These are phyloP conservation scores for Xenops minutus DNA, from an alignment of 2,797 vertebrate species.

Conservation along the genomic window DNA sequence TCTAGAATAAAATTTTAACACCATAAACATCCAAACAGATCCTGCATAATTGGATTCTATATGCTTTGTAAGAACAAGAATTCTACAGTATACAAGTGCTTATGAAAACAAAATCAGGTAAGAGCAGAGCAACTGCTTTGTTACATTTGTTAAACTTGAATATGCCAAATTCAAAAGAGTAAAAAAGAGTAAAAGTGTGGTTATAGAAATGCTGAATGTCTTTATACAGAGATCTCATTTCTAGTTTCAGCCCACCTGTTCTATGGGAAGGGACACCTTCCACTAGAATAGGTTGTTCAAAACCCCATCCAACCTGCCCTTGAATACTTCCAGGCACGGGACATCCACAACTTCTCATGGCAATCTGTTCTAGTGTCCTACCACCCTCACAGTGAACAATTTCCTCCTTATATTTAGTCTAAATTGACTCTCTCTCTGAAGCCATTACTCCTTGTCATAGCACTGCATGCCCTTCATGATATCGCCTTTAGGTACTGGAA, in stretches of 20 bases:
- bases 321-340: not conserved
- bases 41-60: rapidly evolving
- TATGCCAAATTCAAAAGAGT: not conserved
- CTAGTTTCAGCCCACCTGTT: not conserved
- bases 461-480: not conserved
- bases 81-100: not conserved
- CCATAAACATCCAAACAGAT: not conserved
- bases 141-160: not conserved
- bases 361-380: not conserved
- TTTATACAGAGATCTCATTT: not conserved
- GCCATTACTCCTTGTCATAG: not conserved
- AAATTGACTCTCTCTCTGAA: not conserved
- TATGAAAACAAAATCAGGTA: not conserved
- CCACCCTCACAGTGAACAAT: not conserved
- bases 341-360: not conserved
- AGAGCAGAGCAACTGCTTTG: not conserved
- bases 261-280: not conserved
- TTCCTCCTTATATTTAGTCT: not conserved
- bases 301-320: not conserved
- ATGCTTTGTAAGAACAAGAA: not conserved
- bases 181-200: not conserved
- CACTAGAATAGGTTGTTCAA: not conserved
- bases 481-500: not conserved
- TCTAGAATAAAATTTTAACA: not conserved
- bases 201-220: not conserved